Percentiles rank a stretch among this genome's conserved stretches.
These are phyloP conservation scores for Hippopotamus amphibius DNA, from an alignment of 2,113 vertebrate species.

Conservation along the genomic window DNA sequence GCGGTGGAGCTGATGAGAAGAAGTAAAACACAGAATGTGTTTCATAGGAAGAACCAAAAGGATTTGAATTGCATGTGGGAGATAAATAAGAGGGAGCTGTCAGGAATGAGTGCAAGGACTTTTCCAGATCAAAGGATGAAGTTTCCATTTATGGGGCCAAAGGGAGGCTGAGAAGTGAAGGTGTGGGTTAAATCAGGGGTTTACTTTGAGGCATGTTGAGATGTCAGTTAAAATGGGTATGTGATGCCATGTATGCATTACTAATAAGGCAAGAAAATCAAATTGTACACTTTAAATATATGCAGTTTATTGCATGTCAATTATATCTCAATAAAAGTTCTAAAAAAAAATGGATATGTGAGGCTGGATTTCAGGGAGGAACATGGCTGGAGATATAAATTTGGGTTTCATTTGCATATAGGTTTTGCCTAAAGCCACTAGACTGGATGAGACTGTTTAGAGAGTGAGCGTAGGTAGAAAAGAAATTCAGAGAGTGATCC, in stretches of 20 bases:
- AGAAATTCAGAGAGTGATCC: not conserved
- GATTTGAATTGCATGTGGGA: not conserved
- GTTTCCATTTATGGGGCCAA: not conserved
- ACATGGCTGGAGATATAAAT: not conserved
- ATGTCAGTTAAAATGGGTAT: not conserved
- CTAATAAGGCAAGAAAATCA: too few species aligned
- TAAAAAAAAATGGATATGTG: not conserved
- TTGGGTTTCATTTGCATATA: not conserved
- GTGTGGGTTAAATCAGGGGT: not conserved
- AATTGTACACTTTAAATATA: too few species aligned
- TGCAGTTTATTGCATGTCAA: too few species aligned
- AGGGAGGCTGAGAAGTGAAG: not conserved
- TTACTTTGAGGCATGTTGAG: not conserved
- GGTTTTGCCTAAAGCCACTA: not conserved
- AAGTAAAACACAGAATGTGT: not conserved
- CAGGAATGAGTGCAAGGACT: not conserved
- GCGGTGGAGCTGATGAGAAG: not conserved
- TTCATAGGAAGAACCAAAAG: not conserved
- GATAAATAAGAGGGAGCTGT: not conserved
- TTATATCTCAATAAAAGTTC: too few species aligned
- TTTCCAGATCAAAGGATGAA: not conserved
- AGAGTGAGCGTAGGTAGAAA: not conserved
- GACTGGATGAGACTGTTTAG: not conserved
- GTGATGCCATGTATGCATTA: not conserved
- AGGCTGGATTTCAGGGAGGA: not conserved